Conservation (phyloP, 2,888 invertebrate genomes). For the Chrysolina oricalcia region DNA sequence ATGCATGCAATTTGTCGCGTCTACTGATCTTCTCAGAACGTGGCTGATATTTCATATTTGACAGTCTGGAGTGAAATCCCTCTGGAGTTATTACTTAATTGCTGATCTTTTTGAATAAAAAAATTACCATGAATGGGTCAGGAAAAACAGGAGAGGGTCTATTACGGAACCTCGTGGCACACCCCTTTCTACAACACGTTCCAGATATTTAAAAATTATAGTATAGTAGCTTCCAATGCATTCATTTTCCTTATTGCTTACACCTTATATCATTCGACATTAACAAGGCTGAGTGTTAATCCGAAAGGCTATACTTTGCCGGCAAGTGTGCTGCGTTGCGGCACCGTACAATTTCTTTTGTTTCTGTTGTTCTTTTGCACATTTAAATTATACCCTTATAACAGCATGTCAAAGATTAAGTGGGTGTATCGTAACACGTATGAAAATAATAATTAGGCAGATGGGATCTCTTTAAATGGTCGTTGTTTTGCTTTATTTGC, state of each 20-base stretch:
- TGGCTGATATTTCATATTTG: too few relatives aligned
- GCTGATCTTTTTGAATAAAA: too few relatives aligned
- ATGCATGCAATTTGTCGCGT: too few relatives aligned
- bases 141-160: background rate
- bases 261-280: conserved; percentile 45
- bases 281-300: conserved; percentile 47
- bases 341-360: conserved; percentile 52
- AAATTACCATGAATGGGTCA: too few relatives aligned
- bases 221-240: conserved; percentile 43
- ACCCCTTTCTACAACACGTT: conserved; percentile 25
- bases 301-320: conserved; percentile 48
- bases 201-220: conserved; percentile 41
- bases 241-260: conserved; percentile 38
- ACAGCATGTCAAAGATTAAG: conserved; percentile 63
- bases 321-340: conserved; percentile 42
- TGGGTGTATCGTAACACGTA: conserved; percentile 65
- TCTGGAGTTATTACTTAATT: too few relatives aligned
- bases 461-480: conserved; percentile 61
- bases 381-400: conserved; percentile 60
- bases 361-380: conserved; percentile 53
- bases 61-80: too few relatives aligned
- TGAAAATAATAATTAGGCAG: conserved; percentile 64
- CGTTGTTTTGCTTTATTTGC: conserved; percentile 54
- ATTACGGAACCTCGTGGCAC: background rate
- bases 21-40: too few relatives aligned